A percentile compares a stretch with the other conserved stretches of the same genome.
Evolutionary conservation across 1,140 invertebrate genomes (phyloP).

Genomic region (Belonocnema kinseyi): DNA sequence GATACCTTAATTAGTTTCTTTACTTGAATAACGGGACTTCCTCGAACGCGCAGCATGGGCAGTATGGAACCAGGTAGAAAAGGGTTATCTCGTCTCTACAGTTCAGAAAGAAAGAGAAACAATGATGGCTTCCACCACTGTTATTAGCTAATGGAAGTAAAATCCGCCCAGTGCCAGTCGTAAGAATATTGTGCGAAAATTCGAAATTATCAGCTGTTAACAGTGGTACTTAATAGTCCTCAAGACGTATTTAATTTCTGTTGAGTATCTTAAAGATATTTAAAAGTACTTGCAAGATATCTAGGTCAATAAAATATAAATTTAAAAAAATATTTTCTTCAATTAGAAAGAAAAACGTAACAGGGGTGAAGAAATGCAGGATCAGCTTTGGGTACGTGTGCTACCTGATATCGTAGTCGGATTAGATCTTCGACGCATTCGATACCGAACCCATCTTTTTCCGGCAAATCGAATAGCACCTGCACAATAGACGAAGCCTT

Average conservation of each 20-base stretch:
- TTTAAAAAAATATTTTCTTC: not conserved
- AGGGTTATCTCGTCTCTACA: slow-evolving; percentile 55
- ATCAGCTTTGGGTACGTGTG: slow-evolving; percentile 17
- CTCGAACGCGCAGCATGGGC: slow-evolving; percentile 50
- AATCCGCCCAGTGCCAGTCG: slow-evolving; percentile 44
- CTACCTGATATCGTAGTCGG: slow-evolving; percentile 25
- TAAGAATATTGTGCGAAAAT: not conserved
- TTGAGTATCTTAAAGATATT: too few species aligned
- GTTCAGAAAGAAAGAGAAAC: slow-evolving; percentile 45
- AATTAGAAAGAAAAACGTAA: not conserved
- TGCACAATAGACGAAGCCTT: slow-evolving; percentile 31
- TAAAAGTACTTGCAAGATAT: too few species aligned
- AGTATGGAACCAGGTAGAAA: slow-evolving; percentile 54
- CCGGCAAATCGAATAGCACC: slow-evolving; percentile 27
- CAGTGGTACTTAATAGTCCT: too few species aligned
- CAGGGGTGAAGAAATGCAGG: not conserved
- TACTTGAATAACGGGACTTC: slow-evolving; percentile 39
- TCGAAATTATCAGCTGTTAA: too few species aligned
- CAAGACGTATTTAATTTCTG: too few species aligned
- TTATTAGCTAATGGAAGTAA: slow-evolving; percentile 70
- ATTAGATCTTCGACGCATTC: slow-evolving; percentile 26
- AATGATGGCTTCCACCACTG: slow-evolving; percentile 35
- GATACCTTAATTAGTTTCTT: slow-evolving; percentile 47
- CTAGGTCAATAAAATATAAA: too few species aligned
- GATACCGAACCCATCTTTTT: slow-evolving; percentile 30